These are phyloP conservation scores for Trematomus bernacchii DNA, from an alignment of 2,797 vertebrate species.

Conservation along the genomic window DNA sequence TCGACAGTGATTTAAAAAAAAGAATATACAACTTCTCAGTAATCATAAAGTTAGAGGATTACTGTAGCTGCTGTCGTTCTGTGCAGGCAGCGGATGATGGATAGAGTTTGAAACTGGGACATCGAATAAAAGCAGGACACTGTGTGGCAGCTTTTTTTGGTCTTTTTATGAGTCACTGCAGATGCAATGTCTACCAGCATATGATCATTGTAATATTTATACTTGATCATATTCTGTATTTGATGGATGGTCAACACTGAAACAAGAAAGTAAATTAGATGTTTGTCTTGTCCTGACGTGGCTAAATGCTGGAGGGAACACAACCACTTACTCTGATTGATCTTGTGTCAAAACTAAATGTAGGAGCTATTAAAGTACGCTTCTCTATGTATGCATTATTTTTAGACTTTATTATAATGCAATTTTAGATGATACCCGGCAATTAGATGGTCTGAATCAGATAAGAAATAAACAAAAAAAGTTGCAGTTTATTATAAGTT, in stretches of 20 bases:
- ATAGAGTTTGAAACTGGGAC: neutral
- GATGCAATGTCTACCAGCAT: neutral
- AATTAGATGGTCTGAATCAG: conserved; percentile 13
- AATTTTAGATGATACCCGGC: conserved; percentile 1
- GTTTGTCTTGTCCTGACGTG: conserved; percentile 12
- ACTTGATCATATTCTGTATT: conserved; percentile 9
- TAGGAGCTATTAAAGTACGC: neutral
- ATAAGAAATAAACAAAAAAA: conserved; percentile 20
- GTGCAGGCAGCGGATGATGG: neutral
- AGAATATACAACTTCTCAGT: neutral
- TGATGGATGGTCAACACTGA: conserved; percentile 6
- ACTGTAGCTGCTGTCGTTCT: neutral
- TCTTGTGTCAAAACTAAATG: conserved; percentile 19
- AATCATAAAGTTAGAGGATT: conserved; percentile 8
- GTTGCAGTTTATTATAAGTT: conserved; percentile 6
- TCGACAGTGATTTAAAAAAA: no score
- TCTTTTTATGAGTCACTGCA: conserved; percentile 5
- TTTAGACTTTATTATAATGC: neutral
- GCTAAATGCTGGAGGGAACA: neutral
- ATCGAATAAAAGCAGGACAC: conserved; percentile 3
- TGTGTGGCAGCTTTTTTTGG: neutral
- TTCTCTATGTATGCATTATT: neutral
- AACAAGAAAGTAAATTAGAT: conserved; percentile 13
- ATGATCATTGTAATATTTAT: neutral
- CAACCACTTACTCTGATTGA: conserved; percentile 20